These are phyloP conservation scores for Lipophrys pholis DNA, from an alignment of 2,113 vertebrate species.

Conservation along the genomic window DNA sequence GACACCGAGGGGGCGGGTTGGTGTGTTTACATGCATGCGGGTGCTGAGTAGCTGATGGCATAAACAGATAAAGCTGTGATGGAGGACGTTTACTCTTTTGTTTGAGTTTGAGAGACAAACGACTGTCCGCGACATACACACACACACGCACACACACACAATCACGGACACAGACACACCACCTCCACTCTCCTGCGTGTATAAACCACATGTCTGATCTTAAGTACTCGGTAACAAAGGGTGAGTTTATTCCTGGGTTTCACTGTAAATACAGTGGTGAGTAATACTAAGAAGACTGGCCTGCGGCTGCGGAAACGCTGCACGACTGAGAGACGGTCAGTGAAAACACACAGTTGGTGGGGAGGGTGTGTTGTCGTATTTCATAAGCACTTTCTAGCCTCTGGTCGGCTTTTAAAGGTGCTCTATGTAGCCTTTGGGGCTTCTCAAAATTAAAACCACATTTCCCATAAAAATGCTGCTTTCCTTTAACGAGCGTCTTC, in stretches of 20 bases:
- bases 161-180: conserved; percentile 20
- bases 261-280: conserved; percentile 70
- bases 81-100: conserved; percentile 67
- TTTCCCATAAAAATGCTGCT: conserved; percentile 12
- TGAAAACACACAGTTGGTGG: not conserved
- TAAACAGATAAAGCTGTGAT: conserved; percentile 78
- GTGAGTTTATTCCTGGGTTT: conserved; percentile 57
- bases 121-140: conserved; percentile 46
- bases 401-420: conserved; percentile 13
- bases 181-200: conserved; percentile 40
- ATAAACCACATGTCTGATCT: conserved; percentile 57
- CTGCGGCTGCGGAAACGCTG: conserved; percentile 36
- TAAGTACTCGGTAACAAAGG: conserved; percentile 76
- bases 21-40: conserved; percentile 65
- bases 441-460: conserved; percentile 25
- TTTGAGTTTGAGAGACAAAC: conserved; percentile 76
- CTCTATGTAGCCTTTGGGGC: not conserved
- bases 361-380: conserved; percentile 2
- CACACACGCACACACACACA: conserved; percentile 25
- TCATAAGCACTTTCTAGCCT: conserved; percentile 12
- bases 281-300: conserved; percentile 51
- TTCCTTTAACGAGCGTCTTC: not conserved
- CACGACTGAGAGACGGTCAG: conserved; percentile 33
- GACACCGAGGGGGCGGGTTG: conserved; percentile 54
- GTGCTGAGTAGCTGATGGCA: conserved; percentile 68